These are phyloP conservation scores for Napeogenes sylphis DNA, from an alignment of 2,888 invertebrate species.

Conservation along the genomic window DNA sequence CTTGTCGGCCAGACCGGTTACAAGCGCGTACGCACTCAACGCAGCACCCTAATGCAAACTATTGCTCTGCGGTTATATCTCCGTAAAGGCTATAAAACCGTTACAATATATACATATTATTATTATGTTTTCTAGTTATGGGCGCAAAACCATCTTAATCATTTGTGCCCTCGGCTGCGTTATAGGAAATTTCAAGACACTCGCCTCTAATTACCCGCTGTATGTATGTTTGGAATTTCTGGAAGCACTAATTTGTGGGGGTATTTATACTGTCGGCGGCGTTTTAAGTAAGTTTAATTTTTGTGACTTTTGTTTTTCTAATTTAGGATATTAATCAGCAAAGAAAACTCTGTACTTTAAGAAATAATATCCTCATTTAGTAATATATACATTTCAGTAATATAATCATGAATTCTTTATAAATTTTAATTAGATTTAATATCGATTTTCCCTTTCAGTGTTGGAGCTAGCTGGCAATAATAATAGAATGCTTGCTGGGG, in stretches of 20 bases:
- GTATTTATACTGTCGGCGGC: conserved; percentile 50
- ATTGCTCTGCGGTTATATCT: too few relatives aligned
- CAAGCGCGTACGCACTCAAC: too few relatives aligned
- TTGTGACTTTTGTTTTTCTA: too few relatives aligned
- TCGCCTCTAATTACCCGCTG: conserved; percentile 49
- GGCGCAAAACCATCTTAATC: conserved; percentile 55
- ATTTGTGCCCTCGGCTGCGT: conserved; percentile 48
- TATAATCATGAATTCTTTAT: too few relatives aligned
- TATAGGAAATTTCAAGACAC: conserved; percentile 55
- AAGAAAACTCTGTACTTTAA: too few relatives aligned
- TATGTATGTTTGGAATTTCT: conserved; percentile 55
- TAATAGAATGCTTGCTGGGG: conserved; percentile 52
- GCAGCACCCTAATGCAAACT: too few relatives aligned
- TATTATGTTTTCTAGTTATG: conserved; percentile 46
- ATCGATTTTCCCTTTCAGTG: conserved; percentile 42
- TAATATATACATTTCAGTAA: too few relatives aligned
- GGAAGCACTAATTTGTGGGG: conserved; percentile 54
- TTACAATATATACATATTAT: too few relatives aligned
- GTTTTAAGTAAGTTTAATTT: conserved; percentile 49
- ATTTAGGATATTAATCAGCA: too few relatives aligned
- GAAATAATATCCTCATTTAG: too few relatives aligned
- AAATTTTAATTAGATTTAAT: neutral
- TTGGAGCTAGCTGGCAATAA: conserved; percentile 55
- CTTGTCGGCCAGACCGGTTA: too few relatives aligned
- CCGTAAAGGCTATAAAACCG: too few relatives aligned